Evolutionary conservation across 2,888 invertebrate species (phyloP), one percentile per base, ranked within the genome.

Genomic region (Scrobipalpa costella): DNA sequence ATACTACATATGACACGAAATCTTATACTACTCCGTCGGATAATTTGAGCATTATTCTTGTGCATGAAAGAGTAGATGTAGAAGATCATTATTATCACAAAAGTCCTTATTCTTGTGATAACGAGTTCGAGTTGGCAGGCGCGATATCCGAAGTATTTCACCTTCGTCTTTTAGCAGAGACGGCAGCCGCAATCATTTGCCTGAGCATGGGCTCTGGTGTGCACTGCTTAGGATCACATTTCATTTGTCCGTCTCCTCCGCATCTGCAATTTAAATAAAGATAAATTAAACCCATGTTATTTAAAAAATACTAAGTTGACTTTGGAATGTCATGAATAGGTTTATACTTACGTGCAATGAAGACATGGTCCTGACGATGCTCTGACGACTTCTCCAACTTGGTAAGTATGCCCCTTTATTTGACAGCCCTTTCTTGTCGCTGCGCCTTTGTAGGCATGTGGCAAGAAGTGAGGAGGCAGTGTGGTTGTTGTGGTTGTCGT

Each of bases 331-430:
- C n/a, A n/a, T n/a, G 57, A 34, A 11, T 2, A 15, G 1, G 15
- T n/a, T 0, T 21, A 36, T 36, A 17, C 44, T 36, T 93, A 98
- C 97, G 95, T 96, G 97, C 98, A 98, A 85, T 96, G 95, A 88
- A 97, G 95, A 92, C 98, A 98, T 79, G 98, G 98, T 77, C 97
- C 97, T 76, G 97, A 98, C 62, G 97, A 95, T 68, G 96, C 95
- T 76, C 94, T 93, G 69, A 98, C 96, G 64, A 94, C 93, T 84
- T 98, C 96, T 72, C 98, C 98, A 67, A 97, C 95, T 87, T 94
- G 94, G 83, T 97, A 98, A 57, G 96, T 95, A 77, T 94, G 94
- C 70, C 97, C 97, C 77, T 95, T 94, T 73, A 98, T 95, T 85
- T 96, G 95, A 84, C 98, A 98, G 65, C 98, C 98, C 81, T 94